Evolutionary conservation across 1,140 invertebrate genomes (phyloP), one percentile per base, ranked within the genome.

Genomic region (Dreissena polymorpha): DNA sequence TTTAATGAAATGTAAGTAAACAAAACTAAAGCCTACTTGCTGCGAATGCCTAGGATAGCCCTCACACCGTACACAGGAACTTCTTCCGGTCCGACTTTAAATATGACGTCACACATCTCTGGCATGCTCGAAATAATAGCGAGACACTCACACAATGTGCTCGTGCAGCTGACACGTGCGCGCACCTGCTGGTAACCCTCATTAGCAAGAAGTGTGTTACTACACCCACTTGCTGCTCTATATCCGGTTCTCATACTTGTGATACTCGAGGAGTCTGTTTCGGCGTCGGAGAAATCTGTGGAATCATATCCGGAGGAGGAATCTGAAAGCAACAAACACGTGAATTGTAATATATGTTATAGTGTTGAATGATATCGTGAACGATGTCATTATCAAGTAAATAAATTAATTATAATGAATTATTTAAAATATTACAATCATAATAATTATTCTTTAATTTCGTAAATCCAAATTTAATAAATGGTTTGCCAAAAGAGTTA

Each of bases 21-120:
- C 10, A 27, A 39, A 83, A 64, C 39, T 12, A 39, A 18, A 27
- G 67, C 64, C 49, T 74, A 83, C 71, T 53, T 85, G 77, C 86
- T 85, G 50, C 86, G 27, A 3, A 74, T 82, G 39, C 76, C 84
- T 0, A 87, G 60, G 29, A 87, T 85, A 0, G 83, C 72, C 23
- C 81, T 77, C 10, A 87, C 72, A 10, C 86, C 86, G 57, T 85
- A 65, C 13, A 85, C 68, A 12, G 84, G 86, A 67, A 78, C 63
- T 55, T 76, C 70, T 12, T 63, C 18, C 18, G 51, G 51, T 14
- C 86, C 86, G n/a, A 87, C 84, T 0, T 85, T 74, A 64, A 87
- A 87, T 39, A 68, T 80, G 67, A 87, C 80, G 80, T 87, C 86
- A 83, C 83, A 87, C 57, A 87, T 49, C n/a, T 87, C 86, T 50